A percentile compares a stretch with the other conserved stretches of the same genome.
These are phyloP conservation scores for Asbolus verrucosus DNA, from an alignment of 1,140 invertebrate genomes.

Conservation along the genomic window DNA sequence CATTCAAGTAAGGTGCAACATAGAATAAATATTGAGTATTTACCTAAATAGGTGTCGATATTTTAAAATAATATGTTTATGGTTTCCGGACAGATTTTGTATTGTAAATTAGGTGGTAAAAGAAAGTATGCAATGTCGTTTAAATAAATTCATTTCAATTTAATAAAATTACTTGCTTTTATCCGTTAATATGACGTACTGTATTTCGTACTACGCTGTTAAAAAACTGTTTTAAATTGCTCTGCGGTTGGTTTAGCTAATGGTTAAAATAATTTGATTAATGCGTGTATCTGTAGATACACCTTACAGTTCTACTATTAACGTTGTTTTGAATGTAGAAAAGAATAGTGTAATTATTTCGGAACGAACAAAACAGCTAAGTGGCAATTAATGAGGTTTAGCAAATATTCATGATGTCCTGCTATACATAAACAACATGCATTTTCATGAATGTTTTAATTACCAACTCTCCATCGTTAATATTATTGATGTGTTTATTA, in stretches of 20 bases:
- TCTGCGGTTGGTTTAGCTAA: neutral
- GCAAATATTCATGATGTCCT: conserved; percentile 35
- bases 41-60: too few relatives aligned
- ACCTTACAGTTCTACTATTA: neutral
- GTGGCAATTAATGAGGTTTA: conserved; percentile 39
- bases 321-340: conserved; percentile 30
- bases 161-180: conserved; percentile 8
- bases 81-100: too few relatives aligned
- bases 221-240: conserved; percentile 9
- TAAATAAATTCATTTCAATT: too few relatives aligned
- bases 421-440: conserved; percentile 31
- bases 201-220: neutral
- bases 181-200: too few relatives aligned
- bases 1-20: too few relatives aligned
- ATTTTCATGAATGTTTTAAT: conserved; percentile 39
- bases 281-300: neutral
- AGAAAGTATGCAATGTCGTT: too few relatives aligned
- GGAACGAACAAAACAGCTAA: conserved; percentile 30
- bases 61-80: too few relatives aligned
- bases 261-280: conserved; percentile 20
- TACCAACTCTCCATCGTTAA: conserved; percentile 35
- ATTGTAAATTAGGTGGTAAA: too few relatives aligned
- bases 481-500: conserved; percentile 39
- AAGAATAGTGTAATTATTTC: conserved; percentile 25
- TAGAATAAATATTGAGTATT: too few relatives aligned